These are phyloP conservation scores for Rutpela maculata DNA, from an alignment of 2,888 invertebrate genomes.

Conservation along the genomic window DNA sequence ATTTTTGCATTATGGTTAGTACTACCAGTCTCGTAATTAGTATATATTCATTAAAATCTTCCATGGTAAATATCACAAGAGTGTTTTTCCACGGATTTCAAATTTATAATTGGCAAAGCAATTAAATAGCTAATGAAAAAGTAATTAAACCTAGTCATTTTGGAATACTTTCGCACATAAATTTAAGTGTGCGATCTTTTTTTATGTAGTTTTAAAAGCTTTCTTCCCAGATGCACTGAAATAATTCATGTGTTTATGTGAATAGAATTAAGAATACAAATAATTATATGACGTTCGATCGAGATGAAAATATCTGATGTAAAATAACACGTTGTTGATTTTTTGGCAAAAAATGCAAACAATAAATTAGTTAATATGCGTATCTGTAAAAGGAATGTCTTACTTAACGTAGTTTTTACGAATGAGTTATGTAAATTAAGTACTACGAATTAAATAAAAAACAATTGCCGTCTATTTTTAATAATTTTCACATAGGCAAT, in stretches of 20 bases:
- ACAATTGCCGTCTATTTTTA: too few relatives aligned
- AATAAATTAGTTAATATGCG: too few relatives aligned
- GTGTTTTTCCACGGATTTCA: neutral
- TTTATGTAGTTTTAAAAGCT: neutral
- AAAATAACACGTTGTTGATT: neutral
- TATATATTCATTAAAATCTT: neutral
- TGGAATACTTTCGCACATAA: neutral
- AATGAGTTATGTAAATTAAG: too few relatives aligned
- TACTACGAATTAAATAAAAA: too few relatives aligned
- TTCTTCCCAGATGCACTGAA: neutral
- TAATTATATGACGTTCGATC: neutral
- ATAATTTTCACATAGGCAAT: too few relatives aligned
- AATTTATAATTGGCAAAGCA: neutral
- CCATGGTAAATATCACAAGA: neutral
- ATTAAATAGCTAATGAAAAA: neutral
- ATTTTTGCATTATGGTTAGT: too few relatives aligned
- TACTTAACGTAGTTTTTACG: too few relatives aligned
- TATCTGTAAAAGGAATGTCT: too few relatives aligned
- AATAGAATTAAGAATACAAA: neutral
- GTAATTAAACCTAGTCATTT: neutral
- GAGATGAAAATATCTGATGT: neutral
- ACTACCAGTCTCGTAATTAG: too few relatives aligned
- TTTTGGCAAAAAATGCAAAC: too few relatives aligned
- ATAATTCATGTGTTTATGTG: neutral
- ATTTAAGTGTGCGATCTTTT: neutral